Conservation (phyloP, 2,113 vertebrate genomes). For the Archilochus colubris region DNA sequence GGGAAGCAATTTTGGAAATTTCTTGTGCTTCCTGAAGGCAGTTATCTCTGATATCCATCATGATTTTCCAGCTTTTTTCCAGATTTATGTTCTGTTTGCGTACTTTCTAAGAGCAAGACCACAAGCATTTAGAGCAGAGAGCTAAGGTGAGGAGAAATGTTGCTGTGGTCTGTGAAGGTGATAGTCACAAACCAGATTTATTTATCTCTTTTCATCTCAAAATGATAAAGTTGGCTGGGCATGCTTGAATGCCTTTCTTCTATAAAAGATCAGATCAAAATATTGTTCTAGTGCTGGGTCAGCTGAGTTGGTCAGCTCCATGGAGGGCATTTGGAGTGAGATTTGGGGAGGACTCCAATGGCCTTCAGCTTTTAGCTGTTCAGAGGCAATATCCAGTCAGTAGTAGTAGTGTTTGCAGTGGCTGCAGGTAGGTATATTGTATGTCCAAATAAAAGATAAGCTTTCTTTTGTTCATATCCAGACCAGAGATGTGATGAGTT, state of each 20-base stretch:
- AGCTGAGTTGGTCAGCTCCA: background rate
- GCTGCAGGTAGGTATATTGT: background rate
- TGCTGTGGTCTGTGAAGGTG: background rate
- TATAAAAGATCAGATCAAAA: background rate
- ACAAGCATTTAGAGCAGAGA: background rate
- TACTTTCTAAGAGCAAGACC: background rate
- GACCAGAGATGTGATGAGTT: background rate
- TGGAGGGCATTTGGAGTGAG: background rate
- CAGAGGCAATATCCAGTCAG: background rate
- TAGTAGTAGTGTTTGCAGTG: background rate
- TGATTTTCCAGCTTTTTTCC: background rate
- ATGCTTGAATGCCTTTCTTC: rapidly evolving
- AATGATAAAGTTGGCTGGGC: background rate
- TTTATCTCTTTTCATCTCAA: background rate
- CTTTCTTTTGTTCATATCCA: background rate
- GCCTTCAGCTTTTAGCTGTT: background rate
- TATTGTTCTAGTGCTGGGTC: background rate
- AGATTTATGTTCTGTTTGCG: background rate
- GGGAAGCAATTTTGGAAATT: background rate
- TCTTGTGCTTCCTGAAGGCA: background rate
- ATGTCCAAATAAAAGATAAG: background rate
- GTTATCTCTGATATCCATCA: background rate
- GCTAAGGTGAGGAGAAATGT: background rate
- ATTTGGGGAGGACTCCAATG: background rate
- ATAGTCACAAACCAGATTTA: background rate